Conservation (phyloP, 2,797 vertebrate genomes). For the Amblyraja radiata region DNA sequence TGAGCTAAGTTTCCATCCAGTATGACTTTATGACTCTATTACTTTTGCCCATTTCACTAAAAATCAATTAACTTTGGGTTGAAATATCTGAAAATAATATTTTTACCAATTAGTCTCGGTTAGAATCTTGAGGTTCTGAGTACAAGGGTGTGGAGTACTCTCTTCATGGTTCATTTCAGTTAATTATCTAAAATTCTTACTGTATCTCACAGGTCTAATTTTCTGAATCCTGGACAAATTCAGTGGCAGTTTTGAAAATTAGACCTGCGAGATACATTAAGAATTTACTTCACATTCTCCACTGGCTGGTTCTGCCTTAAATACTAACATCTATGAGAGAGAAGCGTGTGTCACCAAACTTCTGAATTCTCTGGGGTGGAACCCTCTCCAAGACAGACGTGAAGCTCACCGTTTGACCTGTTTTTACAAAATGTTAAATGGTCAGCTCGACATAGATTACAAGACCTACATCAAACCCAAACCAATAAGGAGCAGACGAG, state of each 20-base stretch:
- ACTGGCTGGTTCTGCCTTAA: not conserved
- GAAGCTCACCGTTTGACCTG: too few relatives aligned
- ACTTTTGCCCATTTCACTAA: not conserved
- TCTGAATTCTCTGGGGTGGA: too few relatives aligned
- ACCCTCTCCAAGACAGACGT: too few relatives aligned
- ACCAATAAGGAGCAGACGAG: too few relatives aligned
- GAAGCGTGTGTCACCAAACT: too few relatives aligned
- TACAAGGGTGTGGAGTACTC: not conserved
- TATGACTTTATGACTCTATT: not conserved
- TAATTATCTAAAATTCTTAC: too few relatives aligned
- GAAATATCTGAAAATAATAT: not conserved
- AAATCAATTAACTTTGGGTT: not conserved
- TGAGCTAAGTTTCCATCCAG: too few relatives aligned
- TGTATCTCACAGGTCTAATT: too few relatives aligned
- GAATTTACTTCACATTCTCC: not conserved
- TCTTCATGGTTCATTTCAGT: not conserved
- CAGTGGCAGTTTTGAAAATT: not conserved
- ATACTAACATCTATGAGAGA: too few relatives aligned
- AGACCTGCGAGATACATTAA: not conserved
- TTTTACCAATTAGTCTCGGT: not conserved
- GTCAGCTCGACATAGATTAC: too few relatives aligned
- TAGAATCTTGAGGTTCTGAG: not conserved
- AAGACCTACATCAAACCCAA: too few relatives aligned
- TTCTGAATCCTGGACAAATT: not conserved
- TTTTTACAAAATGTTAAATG: too few relatives aligned